These are phyloP conservation scores for Trogon melanurus DNA, from an alignment of 2,113 vertebrate genomes.

Conservation along the genomic window DNA sequence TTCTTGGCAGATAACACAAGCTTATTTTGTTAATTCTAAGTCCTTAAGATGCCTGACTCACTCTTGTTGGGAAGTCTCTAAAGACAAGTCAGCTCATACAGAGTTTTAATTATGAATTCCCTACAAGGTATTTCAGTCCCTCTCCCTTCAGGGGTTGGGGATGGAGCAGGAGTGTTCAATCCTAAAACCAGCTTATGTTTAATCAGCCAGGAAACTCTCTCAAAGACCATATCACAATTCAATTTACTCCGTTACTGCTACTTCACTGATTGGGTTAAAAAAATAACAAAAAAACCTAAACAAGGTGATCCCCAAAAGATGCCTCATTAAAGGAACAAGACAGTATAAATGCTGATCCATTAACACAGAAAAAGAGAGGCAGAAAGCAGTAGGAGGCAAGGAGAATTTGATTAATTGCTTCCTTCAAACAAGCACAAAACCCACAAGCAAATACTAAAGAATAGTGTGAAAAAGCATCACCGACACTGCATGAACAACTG, in stretches of 20 bases:
- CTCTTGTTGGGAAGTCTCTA: not conserved
- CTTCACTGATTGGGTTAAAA: not conserved
- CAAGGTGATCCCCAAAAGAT: not conserved
- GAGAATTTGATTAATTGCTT: constrained; percentile 10
- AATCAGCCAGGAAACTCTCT: not conserved
- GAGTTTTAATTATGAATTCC: not conserved
- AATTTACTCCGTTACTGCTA: not conserved
- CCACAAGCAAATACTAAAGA: not conserved
- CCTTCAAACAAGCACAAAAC: constrained; percentile 1
- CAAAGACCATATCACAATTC: not conserved
- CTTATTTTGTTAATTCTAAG: not conserved
- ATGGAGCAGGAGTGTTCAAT: not conserved
- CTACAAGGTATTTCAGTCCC: not conserved
- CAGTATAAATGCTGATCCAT: not conserved
- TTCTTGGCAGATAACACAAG: not conserved
- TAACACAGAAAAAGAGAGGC: not conserved
- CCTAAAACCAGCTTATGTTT: not conserved
- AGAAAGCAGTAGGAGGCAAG: not conserved
- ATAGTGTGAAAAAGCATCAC: not conserved
- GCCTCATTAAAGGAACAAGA: not conserved
- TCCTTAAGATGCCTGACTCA: not conserved
- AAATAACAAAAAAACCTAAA: not conserved
- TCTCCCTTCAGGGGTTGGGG: not conserved
- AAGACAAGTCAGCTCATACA: not conserved
- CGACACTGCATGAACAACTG: not conserved